Conservation (phyloP, 2,888 invertebrate species). For the Melangyna quadrimaculata region DNA sequence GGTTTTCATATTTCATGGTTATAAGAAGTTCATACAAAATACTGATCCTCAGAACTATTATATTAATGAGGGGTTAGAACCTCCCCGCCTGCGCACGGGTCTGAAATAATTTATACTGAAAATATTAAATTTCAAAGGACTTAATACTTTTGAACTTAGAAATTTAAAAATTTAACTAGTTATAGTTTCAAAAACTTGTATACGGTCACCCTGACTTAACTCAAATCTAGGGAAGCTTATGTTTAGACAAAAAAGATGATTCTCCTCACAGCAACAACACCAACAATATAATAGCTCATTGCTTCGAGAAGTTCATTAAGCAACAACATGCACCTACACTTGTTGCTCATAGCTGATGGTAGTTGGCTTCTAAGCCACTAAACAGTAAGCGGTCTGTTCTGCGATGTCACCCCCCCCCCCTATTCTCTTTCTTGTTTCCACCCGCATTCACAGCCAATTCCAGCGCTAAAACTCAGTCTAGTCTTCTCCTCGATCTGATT, state of each 20-base stretch:
- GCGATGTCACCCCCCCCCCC: neutral
- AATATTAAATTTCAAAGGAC: too few species aligned
- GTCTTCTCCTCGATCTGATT: constrained; percentile 66
- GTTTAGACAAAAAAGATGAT: neutral
- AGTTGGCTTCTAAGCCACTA: constrained; percentile 51
- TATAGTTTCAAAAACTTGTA: neutral
- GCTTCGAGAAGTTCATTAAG: constrained; percentile 68
- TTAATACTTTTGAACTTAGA: too few species aligned
- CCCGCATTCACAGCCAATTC: neutral
- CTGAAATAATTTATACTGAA: too few species aligned
- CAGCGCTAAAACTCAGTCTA: constrained; percentile 18
- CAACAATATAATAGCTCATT: constrained; percentile 61
- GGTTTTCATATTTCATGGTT: too few species aligned
- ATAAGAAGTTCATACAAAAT: too few species aligned
- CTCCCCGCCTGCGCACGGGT: too few species aligned
- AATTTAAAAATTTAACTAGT: too few species aligned
- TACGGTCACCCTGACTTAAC: neutral
- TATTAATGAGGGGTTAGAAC: too few species aligned
- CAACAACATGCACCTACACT: constrained; percentile 70
- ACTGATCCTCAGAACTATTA: too few species aligned
- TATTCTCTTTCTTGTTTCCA: constrained; percentile 13
- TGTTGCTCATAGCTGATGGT: constrained; percentile 53
- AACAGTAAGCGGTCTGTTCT: constrained; percentile 31
- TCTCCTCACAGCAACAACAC: constrained; percentile 27
- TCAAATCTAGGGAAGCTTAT: constrained; percentile 3